Base-by-base conservation (phyloP, 2,888 invertebrate species). In the Flexamia atlantica region DNA sequence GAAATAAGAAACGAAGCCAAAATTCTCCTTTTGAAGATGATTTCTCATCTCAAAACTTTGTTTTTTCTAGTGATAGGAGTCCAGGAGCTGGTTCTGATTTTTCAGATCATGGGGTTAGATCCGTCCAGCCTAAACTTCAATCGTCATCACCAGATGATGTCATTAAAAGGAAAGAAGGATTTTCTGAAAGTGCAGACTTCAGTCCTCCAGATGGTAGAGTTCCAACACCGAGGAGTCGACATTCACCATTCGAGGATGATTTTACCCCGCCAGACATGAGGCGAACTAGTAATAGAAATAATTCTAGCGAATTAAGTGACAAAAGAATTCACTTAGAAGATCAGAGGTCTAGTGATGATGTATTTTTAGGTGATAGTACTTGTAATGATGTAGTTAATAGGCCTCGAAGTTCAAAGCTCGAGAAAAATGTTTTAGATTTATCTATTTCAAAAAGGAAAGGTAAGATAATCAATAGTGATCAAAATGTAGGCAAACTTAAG, bases 161-260 rank as follows among this genome's bases (percentile, higher is more conserved):
- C 40, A 32, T 60, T 50, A 76, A 76, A 32, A 84, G 82, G 42
- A 84, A 84, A 79, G 84, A 84, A 30, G 53, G 28, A 20, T 79
- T 83, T 79, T 40, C 60, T 79, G 83, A 83, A 17, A 64, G 42
- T 42, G 83, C 36, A 4, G 84, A 83, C 5, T 80, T 53, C 36
- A 70, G 80, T 70, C 81, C 81, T 25, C 68, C 60, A 64, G 84
- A 76, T 46, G 64, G 64, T 32, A 81, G 72, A 40, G 53, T 32
- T 2, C n/a, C 28, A 10, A 76, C 82, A 7, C 81, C 81, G 23
- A 82, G 64, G 50, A 82, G 82, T 36, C 88, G 92, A 90, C 86
- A 93, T 90, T 90, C 91, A 46, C 90, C 93, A 87, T 95, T 95
- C 89, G 95, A 95, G 88, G 95, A 95, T 89, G 95, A 95, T 89